Evolutionary conservation across 2,888 invertebrate species (phyloP), one percentile per base, ranked within the genome.

Genomic region (Perizoma affinitatum): DNA sequence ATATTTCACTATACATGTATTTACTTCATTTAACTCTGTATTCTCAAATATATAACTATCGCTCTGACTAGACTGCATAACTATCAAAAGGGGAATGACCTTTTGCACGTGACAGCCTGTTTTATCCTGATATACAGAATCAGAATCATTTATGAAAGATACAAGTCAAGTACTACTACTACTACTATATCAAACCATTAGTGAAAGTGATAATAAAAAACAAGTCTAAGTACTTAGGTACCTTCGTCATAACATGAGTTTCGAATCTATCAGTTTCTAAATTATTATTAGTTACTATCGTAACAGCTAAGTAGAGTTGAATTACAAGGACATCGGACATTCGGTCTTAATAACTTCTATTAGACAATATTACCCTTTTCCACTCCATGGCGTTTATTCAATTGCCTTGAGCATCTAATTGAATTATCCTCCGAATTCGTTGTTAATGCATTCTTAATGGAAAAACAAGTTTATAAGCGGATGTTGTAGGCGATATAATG

Each of bases 371-470:
- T 46, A 61, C 61, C 65, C 58, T 66, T 65, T 69, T 66, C 63
- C 65, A 60, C 58, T 62, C 43, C 44, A 56, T 41, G 45, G 63
- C 61, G 58, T 62, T 63, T 63, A 66, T 66, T 65, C 61, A 61
- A 58, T 65, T 65, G 54, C 54, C 52, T 60, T 59, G 61, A 56
- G 59, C 53, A 40, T 65, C 55, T 54, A 60, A 66, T 68, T 63
- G 68, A 66, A 63, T 68, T 68, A 66, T 54, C 59, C 55, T 58
- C 46, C 52, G 45, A 60, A 62, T 54, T 57, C 42, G 50, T 66
- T 49, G 55, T 69, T 66, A 63, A 63, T 65, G 67, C 45, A 62
- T 48, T 54, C 61, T 64, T 68, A 70, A 69, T 67, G 64, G 67
- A 65, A 55, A 63, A 55, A 66, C 68, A 55, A 58, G 55, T 60